Percentiles rank a stretch among this genome's conserved stretches.
These are phyloP conservation scores for Yponomeuta malinellus DNA, from an alignment of 2,888 invertebrate species.

Conservation along the genomic window DNA sequence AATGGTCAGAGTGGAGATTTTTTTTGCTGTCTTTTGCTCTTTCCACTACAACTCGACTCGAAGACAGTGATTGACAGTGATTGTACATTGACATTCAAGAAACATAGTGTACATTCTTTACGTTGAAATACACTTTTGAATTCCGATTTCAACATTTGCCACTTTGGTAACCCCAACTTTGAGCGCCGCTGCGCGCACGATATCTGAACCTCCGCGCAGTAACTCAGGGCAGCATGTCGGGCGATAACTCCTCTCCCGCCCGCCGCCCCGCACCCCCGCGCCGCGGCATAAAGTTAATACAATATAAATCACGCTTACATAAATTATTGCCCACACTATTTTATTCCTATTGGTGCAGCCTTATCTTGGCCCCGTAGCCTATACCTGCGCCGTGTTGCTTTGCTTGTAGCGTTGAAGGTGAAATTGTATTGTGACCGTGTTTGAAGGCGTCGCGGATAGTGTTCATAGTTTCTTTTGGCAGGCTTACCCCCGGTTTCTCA, in stretches of 20 bases:
- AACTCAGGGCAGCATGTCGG: slow-evolving; percentile 32
- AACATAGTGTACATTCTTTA: no score
- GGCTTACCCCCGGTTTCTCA: no score
- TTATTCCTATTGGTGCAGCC: slow-evolving; percentile 15
- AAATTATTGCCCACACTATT: slow-evolving; percentile 55
- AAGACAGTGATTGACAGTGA: no score
- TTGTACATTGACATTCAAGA: no score
- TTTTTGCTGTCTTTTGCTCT: no score
- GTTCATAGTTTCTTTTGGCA: not conserved
- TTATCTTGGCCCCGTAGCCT: not conserved
- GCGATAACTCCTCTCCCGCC: slow-evolving; percentile 34
- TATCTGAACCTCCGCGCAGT: slow-evolving; percentile 21
- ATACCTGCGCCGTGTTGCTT: not conserved
- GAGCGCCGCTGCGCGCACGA: slow-evolving; percentile 21
- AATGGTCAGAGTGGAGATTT: no score
- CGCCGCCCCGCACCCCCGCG: slow-evolving; percentile 32
- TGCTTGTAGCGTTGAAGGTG: not conserved
- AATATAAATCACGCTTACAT: slow-evolving; percentile 65
- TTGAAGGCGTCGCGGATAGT: not conserved
- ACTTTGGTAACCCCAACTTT: slow-evolving; percentile 5
- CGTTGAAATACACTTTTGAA: no score
- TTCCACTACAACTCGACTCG: no score
- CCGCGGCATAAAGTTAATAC: slow-evolving; percentile 62
- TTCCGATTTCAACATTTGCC: no score
- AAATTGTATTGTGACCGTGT: not conserved